phyloP scores from a whole-genome alignment of 2,888 invertebrate species.

The Patella pellucida region DNA sequence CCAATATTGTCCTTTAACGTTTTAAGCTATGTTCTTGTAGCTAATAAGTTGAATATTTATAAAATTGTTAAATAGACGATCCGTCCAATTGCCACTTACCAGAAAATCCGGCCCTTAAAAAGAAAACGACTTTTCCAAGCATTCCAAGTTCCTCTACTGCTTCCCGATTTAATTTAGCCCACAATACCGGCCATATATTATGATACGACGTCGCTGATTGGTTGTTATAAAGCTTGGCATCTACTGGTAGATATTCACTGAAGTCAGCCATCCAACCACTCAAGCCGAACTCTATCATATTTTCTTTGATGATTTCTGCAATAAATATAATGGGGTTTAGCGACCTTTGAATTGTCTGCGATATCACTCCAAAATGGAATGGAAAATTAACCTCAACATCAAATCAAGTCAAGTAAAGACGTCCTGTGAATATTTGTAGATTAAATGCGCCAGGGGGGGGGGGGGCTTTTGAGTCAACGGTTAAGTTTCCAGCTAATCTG shows the following conservation, averaged over 20 bases:
- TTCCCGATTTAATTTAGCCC: slow-evolving; percentile 60
- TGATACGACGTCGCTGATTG: slow-evolving; percentile 46
- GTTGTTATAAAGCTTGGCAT: slow-evolving; percentile 44
- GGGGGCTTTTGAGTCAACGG: no score
- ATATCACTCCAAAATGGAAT: no score
- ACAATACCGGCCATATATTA: slow-evolving; percentile 61
- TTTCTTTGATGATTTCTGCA: slow-evolving; percentile 48
- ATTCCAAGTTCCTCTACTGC: slow-evolving; percentile 57
- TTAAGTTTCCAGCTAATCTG: no score
- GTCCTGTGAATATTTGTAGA: no score
- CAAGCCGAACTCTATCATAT: slow-evolving; percentile 61
- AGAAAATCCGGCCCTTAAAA: slow-evolving; percentile 59
- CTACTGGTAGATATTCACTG: slow-evolving; percentile 61
- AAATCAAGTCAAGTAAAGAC: no score
- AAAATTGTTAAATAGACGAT: no score
- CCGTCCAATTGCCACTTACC: slow-evolving; percentile 36
- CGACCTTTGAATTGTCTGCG: background rate
- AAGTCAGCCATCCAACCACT: slow-evolving; percentile 69
- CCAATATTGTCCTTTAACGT: no score
- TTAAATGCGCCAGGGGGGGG: no score
- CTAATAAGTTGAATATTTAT: no score
- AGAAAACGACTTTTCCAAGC: slow-evolving; percentile 60
- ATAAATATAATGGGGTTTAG: background rate
- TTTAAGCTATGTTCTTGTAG: no score
- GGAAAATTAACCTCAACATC: no score